Conservation (phyloP, 2,113 vertebrate species). For the Notarius lentiginosus region DNA sequence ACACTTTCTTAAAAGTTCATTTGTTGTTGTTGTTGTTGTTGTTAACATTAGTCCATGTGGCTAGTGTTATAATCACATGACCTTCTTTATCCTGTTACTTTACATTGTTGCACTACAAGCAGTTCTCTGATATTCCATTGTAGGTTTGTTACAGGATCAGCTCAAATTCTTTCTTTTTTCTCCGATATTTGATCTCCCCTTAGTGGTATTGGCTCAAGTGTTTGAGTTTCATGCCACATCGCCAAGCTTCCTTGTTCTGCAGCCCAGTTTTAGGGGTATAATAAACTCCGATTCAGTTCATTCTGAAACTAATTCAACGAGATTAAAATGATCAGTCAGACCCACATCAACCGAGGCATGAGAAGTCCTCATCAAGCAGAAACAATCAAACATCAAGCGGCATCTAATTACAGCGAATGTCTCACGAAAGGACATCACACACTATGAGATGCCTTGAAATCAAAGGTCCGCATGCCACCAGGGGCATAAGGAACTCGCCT, state of each 20-base stretch:
- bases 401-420: slow-evolving; percentile 45
- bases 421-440: slow-evolving; percentile 47
- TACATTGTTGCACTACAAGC: neutral
- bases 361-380: slow-evolving; percentile 30
- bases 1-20: neutral
- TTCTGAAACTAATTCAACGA: neutral
- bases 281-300: neutral
- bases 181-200: no score
- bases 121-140: neutral
- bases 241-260: neutral
- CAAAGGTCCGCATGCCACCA: slow-evolving; percentile 60
- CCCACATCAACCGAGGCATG: neutral
- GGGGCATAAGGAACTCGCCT: slow-evolving; percentile 52
- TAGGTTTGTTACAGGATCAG: neutral
- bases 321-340: slow-evolving; percentile 31
- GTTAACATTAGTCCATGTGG: neutral
- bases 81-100: neutral
- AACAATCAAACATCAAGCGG: slow-evolving; percentile 50
- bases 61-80: neutral
- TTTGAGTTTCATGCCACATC: neutral
- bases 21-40: neutral
- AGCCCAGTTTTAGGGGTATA: neutral
- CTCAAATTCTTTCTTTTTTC: neutral
- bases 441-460: slow-evolving; percentile 55
- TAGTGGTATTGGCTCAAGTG: neutral